Base-by-base conservation (phyloP, 2,888 invertebrate species). In the Pseudococcus longispinus region DNA sequence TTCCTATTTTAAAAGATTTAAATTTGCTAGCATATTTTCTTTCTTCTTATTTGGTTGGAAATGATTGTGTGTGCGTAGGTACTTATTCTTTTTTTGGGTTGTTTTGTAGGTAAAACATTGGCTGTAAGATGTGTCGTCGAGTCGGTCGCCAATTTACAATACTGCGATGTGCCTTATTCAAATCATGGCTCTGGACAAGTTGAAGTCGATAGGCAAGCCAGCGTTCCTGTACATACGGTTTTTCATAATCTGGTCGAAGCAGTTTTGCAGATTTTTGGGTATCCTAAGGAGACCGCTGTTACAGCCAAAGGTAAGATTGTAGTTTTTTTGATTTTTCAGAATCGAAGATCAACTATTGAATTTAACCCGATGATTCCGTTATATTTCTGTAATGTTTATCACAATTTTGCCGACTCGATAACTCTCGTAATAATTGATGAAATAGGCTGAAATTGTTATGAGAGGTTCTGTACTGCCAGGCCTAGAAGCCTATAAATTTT, bases 101-200 rank as follows among this genome's bases (percentile, higher is more conserved):
- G 37, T 37, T 37, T 37, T 37, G 37, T 44, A 86, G 95, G 93
- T 83, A 95, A 95, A 91, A 97, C 97, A 37, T 93, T 98, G 89
- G 98, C 98, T 83, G 95, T 99, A 83, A 98, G 98, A 91, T 98
- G 98, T 91, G 94, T 98, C 88, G 97, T 99, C 87, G 98, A 98
- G 92, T 95, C 95, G 0, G 94, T 96, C 85, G 94, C 88, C 88
- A 88, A 88, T 37, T 88, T 89, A 1, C 89, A 89, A 70, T 89
- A 89, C 29, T 89, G 89, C 88, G 88, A 89, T 20, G 92, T 93
- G 51, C 77, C 87, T 29, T 60, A 70, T 23, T 18, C 65, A 18
- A 85, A 42, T 65, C 42, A 60, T 42, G 32, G 74, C 15, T 87
- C 80, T 29, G 88, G 88, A 9, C 88, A 88, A 18, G 94, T 97